Evolutionary conservation across 2,113 vertebrate genomes (phyloP).

Genomic region (Mobula hypostoma): DNA sequence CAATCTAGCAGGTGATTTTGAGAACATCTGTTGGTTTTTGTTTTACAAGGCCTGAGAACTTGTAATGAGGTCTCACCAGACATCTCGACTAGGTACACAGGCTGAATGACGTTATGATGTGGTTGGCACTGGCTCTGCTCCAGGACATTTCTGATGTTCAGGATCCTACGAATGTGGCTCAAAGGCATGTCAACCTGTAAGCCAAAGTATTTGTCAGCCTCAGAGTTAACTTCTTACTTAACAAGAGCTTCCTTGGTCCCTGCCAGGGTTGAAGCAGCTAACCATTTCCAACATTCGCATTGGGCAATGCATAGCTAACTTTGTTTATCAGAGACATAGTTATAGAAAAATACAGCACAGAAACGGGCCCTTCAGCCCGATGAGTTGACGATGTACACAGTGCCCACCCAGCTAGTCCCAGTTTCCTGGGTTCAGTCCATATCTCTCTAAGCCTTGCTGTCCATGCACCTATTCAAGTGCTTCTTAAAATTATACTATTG

Average conservation of each 20-base stretch:
- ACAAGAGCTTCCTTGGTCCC: background rate
- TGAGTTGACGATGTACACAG: too few species aligned
- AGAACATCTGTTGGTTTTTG: background rate
- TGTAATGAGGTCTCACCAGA: slow-evolving; percentile 57
- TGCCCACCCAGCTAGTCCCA: too few species aligned
- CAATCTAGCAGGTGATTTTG: background rate
- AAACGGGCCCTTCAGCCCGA: too few species aligned
- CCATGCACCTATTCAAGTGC: too few species aligned
- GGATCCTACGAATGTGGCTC: slow-evolving; percentile 46
- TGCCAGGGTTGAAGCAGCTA: background rate
- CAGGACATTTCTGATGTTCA: slow-evolving; percentile 53
- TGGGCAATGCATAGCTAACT: too few species aligned
- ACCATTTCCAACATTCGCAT: background rate
- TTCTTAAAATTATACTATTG: too few species aligned
- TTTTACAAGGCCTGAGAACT: background rate
- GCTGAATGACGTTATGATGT: slow-evolving; percentile 45
- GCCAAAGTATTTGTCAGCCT: too few species aligned
- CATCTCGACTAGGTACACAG: slow-evolving; percentile 63
- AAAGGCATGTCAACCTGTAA: slow-evolving; percentile 51
- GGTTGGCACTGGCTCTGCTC: slow-evolving; percentile 50
- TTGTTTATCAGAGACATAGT: too few species aligned
- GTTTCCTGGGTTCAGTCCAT: too few species aligned
- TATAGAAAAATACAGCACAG: too few species aligned
- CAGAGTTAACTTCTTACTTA: too few species aligned
- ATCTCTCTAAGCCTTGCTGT: too few species aligned